Percentiles rank a stretch among this genome's conserved stretches.
phyloP scores from a whole-genome alignment of 1,140 invertebrate species.

The Bombus balteatus region DNA sequence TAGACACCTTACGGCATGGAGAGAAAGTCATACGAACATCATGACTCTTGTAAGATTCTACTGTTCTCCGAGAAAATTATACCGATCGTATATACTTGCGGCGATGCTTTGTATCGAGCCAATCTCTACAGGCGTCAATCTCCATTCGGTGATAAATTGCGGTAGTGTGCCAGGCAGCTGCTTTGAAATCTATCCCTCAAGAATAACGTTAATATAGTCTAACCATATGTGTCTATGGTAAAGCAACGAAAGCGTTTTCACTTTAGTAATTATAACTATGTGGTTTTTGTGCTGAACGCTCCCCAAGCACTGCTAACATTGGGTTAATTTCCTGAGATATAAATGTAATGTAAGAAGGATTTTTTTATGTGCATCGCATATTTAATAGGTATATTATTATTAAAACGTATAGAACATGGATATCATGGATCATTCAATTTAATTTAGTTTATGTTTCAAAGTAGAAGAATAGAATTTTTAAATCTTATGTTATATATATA shows the following conservation, averaged over 20 bases:
- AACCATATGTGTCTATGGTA: not conserved
- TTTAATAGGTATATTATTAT: no score
- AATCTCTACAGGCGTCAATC: conserved; percentile 12
- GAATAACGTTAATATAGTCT: not conserved
- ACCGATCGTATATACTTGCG: conserved; percentile 35
- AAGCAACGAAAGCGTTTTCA: not conserved
- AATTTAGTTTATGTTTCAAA: no score
- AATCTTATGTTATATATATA: no score
- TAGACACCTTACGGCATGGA: conserved; percentile 65
- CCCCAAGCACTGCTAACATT: no score
- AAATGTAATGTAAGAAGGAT: no score
- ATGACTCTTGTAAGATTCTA: conserved; percentile 65
- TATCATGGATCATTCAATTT: no score
- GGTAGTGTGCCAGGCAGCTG: not conserved
- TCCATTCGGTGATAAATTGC: conserved; percentile 25
- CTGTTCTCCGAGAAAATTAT: conserved; percentile 65
- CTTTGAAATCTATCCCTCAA: not conserved
- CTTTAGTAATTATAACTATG: not conserved
- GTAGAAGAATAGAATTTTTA: no score
- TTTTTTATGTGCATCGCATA: no score
- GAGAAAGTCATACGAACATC: conserved; percentile 77
- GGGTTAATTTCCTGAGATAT: no score
- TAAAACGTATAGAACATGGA: no score
- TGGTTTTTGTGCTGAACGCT: no score
- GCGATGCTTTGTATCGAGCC: conserved; percentile 15